Conservation (phyloP, 1,140 invertebrate species). For the Cephus cinctus region DNA sequence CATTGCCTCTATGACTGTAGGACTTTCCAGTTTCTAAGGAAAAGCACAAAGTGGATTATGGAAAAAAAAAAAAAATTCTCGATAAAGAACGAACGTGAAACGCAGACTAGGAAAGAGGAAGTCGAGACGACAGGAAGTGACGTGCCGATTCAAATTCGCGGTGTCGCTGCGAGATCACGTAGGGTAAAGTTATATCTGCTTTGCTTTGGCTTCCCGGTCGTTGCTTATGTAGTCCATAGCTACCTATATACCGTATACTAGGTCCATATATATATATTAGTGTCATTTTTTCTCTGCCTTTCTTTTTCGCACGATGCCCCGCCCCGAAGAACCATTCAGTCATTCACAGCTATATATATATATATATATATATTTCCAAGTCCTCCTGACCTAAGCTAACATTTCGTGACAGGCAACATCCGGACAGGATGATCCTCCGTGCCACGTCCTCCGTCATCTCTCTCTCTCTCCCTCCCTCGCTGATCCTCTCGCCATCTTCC, state of each 20-base stretch:
- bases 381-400: conserved; percentile 45
- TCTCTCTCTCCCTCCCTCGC: no score
- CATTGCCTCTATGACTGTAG: no score
- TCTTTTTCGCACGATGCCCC: conserved; percentile 3
- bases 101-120: not conserved
- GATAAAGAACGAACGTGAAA: not conserved
- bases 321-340: conserved; percentile 21
- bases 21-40: no score
- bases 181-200: conserved; percentile 6
- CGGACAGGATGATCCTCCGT: conserved; percentile 39
- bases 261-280: no score
- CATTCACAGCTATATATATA: conserved; percentile 19
- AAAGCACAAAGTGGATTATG: no score
- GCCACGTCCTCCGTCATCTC: not conserved
- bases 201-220: conserved; percentile 1
- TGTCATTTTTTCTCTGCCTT: conserved; percentile 3
- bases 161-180: conserved; percentile 41
- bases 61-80: no score
- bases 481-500: no score
- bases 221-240: not conserved
- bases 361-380: conserved; percentile 8
- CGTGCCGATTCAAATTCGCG: conserved; percentile 27
- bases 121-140: conserved; percentile 17
- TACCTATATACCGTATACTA: no score
- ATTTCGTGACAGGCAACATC: conserved; percentile 48